Percentiles rank a stretch among this genome's conserved stretches.
Evolutionary conservation across 2,888 invertebrate genomes (phyloP).

Genomic region (Ennomos erosarius): DNA sequence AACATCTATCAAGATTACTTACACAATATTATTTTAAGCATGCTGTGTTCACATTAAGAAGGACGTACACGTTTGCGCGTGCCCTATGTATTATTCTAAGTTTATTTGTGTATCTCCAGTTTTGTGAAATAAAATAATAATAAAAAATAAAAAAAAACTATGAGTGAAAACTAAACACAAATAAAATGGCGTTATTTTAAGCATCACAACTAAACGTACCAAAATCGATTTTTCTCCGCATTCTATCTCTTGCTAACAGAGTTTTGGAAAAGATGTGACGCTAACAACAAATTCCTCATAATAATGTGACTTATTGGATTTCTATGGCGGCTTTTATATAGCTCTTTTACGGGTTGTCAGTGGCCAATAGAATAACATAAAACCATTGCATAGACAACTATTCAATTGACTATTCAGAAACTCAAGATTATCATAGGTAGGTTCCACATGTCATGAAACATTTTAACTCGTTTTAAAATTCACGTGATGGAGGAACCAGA

Average conservation of each 20-base stretch:
- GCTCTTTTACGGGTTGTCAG: not conserved
- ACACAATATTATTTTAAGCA: too few relatives aligned
- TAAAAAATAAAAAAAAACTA: too few relatives aligned
- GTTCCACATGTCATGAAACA: not conserved
- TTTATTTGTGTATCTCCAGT: too few relatives aligned
- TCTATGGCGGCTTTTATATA: conserved; percentile 32
- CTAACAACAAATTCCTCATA: conserved; percentile 38
- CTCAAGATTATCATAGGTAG: conserved; percentile 4
- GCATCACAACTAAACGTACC: too few relatives aligned
- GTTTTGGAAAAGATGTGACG: conserved; percentile 25
- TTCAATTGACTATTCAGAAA: conserved; percentile 1
- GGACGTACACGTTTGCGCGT: too few relatives aligned
- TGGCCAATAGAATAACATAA: conserved; percentile 10
- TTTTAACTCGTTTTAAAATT: conserved; percentile 17
- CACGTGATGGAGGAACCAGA: too few relatives aligned
- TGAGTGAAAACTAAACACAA: too few relatives aligned
- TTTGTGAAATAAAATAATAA: too few relatives aligned
- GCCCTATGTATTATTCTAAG: too few relatives aligned
- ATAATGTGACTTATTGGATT: conserved; percentile 39
- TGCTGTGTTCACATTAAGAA: too few relatives aligned
- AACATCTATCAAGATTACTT: too few relatives aligned
- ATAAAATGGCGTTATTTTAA: not conserved
- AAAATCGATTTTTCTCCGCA: not conserved
- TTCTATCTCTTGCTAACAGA: conserved; percentile 22
- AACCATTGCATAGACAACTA: conserved; percentile 6